A percentile compares a stretch with the other conserved stretches of the same genome.
These are phyloP conservation scores for Triplophysa bombifrons DNA, from an alignment of 2,797 vertebrate genomes.

Conservation along the genomic window DNA sequence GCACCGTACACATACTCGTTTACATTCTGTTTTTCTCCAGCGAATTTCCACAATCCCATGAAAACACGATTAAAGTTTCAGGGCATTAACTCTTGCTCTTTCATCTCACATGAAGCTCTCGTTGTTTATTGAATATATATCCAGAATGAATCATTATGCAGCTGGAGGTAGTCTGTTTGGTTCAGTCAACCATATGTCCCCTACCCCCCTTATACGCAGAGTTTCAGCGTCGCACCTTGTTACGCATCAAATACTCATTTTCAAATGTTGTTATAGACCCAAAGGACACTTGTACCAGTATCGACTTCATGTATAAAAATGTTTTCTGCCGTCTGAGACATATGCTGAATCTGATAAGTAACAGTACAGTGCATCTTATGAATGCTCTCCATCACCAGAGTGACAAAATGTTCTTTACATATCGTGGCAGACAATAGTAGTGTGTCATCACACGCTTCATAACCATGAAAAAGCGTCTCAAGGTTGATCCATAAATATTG, in stretches of 20 bases:
- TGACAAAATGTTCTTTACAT: background rate
- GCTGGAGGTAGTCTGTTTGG: slow-evolving; percentile 62
- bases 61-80: slow-evolving; percentile 1
- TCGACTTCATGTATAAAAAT: background rate
- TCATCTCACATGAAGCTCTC: slow-evolving; percentile 4
- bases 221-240: background rate
- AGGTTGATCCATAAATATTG: slow-evolving; percentile 56
- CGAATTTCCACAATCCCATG: background rate
- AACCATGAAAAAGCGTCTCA: slow-evolving; percentile 16
- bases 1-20: background rate
- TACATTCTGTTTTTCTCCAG: background rate
- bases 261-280: background rate
- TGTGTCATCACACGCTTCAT: slow-evolving; percentile 42
- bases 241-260: background rate
- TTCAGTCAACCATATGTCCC: slow-evolving; percentile 7
- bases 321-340: background rate
- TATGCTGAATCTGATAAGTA: background rate
- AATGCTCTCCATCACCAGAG: background rate
- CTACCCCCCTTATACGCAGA: background rate
- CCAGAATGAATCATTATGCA: slow-evolving; percentile 62
- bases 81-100: background rate
- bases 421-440: background rate
- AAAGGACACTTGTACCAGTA: background rate
- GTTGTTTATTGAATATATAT: slow-evolving; percentile 26
- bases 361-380: background rate